phyloP scores from a whole-genome alignment of 2,888 invertebrate species.

The Stratiomys singularior region DNA sequence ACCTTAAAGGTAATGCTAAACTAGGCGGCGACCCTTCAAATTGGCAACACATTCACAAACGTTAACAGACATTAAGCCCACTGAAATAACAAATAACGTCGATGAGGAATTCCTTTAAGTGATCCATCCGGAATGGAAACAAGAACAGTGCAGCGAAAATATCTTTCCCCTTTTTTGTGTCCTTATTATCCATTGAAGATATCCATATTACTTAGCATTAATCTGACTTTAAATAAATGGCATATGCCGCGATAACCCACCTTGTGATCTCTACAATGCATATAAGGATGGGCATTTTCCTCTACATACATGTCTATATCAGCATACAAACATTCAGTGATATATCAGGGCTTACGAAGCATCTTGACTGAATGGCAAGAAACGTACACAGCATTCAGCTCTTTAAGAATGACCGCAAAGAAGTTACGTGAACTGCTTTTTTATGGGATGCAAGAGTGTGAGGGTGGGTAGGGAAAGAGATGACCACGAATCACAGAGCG shows the following conservation, averaged over 20 bases:
- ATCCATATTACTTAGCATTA: constrained; percentile 46
- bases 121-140: neutral
- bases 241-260: constrained; percentile 45
- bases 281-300: neutral
- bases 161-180: too few species aligned
- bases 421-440: neutral
- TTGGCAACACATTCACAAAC: too few species aligned
- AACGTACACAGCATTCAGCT: neutral
- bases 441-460: too few species aligned
- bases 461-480: too few species aligned
- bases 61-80: too few species aligned
- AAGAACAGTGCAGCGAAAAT: neutral
- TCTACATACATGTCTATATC: neutral
- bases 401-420: constrained; percentile 13
- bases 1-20: too few species aligned
- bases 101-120: too few species aligned
- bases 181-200: constrained; percentile 12
- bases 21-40: too few species aligned
- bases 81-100: too few species aligned
- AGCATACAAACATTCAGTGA: neutral
- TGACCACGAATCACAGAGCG: too few species aligned
- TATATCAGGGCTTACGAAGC: too few species aligned
- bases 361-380: too few species aligned
- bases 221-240: constrained; percentile 48
- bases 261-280: neutral